A percentile compares a stretch with the other conserved stretches of the same genome.
phyloP scores from a whole-genome alignment of 2,888 invertebrate genomes.

The Sericinus montela region DNA sequence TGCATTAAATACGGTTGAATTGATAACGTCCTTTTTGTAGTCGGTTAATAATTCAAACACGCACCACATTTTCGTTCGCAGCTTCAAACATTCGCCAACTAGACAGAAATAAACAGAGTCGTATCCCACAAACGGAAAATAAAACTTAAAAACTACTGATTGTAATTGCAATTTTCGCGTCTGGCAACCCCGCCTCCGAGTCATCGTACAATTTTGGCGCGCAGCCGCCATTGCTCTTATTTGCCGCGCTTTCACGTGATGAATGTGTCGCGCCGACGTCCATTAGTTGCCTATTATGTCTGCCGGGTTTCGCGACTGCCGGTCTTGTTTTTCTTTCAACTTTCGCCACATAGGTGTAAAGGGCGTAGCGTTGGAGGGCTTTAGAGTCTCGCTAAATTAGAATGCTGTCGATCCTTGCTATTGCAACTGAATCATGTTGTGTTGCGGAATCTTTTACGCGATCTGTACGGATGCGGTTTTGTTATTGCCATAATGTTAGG shows the following conservation, averaged over 20 bases:
- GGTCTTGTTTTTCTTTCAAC: conserved; percentile 28
- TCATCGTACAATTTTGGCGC: conserved; percentile 33
- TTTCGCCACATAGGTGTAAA: conserved; percentile 22
- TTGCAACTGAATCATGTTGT: neutral
- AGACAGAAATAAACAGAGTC: conserved; percentile 1
- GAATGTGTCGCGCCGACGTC: conserved; percentile 58
- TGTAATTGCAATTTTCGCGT: conserved; percentile 13
- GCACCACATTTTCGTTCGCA: neutral
- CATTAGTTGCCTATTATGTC: conserved; percentile 72
- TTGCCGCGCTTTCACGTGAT: conserved; percentile 44
- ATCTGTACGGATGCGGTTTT: neutral
- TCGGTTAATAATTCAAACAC: no score
- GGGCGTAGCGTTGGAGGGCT: conserved; percentile 10
- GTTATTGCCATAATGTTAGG: neutral
- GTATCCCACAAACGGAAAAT: neutral
- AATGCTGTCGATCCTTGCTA: neutral
- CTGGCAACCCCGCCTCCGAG: conserved; percentile 23
- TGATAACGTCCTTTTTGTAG: no score
- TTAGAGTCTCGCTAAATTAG: conserved; percentile 17
- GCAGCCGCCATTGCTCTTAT: conserved; percentile 39
- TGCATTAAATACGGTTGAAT: no score
- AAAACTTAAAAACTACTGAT: conserved; percentile 1
- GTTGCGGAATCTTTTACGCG: neutral
- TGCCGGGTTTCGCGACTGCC: conserved; percentile 34
- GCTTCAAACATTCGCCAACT: neutral